Evolutionary conservation across 1,140 invertebrate species (phyloP).

Genomic region (Zaprionus tsacasi): DNA sequence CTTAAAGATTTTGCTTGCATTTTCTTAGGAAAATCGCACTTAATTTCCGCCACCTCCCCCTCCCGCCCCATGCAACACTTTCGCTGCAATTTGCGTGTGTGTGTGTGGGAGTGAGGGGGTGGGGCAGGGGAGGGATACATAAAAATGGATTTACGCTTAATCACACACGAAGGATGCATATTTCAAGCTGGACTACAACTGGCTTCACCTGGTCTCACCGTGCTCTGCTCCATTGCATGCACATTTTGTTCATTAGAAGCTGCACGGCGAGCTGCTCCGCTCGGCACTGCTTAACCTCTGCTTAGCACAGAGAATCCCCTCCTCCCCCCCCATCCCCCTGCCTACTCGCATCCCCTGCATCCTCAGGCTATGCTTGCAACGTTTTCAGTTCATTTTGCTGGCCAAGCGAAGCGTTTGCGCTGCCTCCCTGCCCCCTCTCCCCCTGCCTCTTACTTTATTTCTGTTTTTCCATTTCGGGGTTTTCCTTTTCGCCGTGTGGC

Average conservation of each 20-base stretch:
- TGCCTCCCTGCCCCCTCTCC: neutral
- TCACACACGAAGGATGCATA: constrained; percentile 75
- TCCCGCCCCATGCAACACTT: constrained; percentile 16
- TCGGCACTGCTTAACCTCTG: constrained; percentile 54
- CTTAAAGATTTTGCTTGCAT: constrained; percentile 12
- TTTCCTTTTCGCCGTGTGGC: constrained; percentile 19
- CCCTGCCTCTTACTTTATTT: constrained; percentile 11
- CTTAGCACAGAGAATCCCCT: constrained; percentile 17
- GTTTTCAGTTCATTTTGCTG: constrained; percentile 66
- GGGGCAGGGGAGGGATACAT: constrained; percentile 38
- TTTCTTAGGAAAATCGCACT: constrained; percentile 37
- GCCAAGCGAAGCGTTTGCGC: neutral
- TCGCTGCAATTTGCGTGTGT: constrained; percentile 4
- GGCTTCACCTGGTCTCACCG: constrained; percentile 3
- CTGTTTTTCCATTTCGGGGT: constrained; percentile 33
- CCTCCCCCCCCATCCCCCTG: neutral
- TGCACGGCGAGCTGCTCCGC: constrained; percentile 42
- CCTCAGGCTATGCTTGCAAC: constrained; percentile 34
- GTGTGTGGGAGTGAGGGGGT: constrained; percentile 7
- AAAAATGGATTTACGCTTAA: constrained; percentile 70
- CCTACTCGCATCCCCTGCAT: neutral
- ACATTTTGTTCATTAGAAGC: constrained; percentile 71
- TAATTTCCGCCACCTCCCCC: constrained; percentile 23
- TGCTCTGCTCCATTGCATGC: constrained; percentile 44
- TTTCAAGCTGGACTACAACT: constrained; percentile 47